These are phyloP conservation scores for Sebastes trivittatus DNA, from an alignment of 2,797 vertebrate species.

Conservation along the genomic window DNA sequence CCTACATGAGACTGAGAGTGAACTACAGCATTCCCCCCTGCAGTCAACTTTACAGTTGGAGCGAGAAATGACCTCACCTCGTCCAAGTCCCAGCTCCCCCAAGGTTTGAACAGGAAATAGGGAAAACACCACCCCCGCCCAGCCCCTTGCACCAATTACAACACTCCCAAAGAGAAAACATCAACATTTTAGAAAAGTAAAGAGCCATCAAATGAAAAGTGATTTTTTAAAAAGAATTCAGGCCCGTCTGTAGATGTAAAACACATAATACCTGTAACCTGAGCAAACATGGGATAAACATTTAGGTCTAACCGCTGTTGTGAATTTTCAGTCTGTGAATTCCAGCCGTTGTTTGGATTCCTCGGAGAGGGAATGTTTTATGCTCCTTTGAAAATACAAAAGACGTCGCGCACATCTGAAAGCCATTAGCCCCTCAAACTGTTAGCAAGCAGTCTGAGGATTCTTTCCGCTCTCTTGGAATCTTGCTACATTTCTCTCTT, in stretches of 20 bases:
- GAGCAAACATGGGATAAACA: constrained; percentile 40
- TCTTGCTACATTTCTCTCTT: constrained; percentile 64
- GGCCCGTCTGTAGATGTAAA: constrained; percentile 21
- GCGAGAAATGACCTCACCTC: constrained; percentile 76
- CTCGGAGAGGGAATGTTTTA: constrained; percentile 80
- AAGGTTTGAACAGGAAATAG: constrained; percentile 74
- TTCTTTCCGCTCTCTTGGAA: constrained; percentile 80
- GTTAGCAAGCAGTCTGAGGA: constrained; percentile 76
- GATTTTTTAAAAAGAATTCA: neutral
- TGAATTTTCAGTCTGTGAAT: constrained; percentile 68
- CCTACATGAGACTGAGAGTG: constrained; percentile 14
- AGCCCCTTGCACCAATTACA: constrained; percentile 30
- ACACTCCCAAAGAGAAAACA: constrained; percentile 45
- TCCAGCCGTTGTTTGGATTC: constrained; percentile 82
- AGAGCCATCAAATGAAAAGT: constrained; percentile 20
- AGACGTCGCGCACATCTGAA: constrained; percentile 80
- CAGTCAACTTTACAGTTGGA: constrained; percentile 68
- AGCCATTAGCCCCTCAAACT: constrained; percentile 79
- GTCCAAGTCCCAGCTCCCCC: constrained; percentile 65
- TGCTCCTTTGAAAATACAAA: constrained; percentile 81
- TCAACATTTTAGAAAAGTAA: constrained; percentile 16
- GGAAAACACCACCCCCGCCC: constrained; percentile 56
- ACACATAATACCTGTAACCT: constrained; percentile 28
- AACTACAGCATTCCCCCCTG: neutral
- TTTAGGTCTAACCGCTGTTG: constrained; percentile 43